These are phyloP conservation scores for Erpornis zantholeuca DNA, from an alignment of 2,113 vertebrate genomes.

Conservation along the genomic window DNA sequence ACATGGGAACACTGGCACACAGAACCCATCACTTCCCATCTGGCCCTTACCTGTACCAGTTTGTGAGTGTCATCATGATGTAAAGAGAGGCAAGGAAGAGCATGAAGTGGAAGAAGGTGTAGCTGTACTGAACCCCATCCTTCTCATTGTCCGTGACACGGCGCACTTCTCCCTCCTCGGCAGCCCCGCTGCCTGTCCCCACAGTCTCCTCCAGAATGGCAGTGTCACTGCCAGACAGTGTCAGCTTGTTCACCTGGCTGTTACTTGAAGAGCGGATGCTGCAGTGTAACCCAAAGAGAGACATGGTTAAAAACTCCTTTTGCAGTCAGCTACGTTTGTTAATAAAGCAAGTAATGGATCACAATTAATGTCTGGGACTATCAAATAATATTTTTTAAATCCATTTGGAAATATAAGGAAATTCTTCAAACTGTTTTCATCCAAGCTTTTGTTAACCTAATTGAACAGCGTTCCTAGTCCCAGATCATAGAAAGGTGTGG, in stretches of 20 bases:
- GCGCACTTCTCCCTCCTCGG: conserved; percentile 66
- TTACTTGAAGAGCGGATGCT: conserved; percentile 91
- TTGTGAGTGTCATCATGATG: conserved; percentile 97
- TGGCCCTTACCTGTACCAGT: conserved; percentile 91
- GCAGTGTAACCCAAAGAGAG: neutral
- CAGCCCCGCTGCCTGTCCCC: conserved; percentile 14
- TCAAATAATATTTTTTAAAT: neutral
- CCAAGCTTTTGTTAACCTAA: neutral
- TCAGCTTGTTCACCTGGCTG: conserved; percentile 93
- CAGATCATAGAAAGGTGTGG: neutral
- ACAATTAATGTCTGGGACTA: neutral
- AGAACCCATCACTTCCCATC: neutral
- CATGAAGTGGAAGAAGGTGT: conserved; percentile 91
- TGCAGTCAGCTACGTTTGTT: neutral
- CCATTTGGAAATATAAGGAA: neutral
- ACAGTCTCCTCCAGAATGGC: conserved; percentile 76
- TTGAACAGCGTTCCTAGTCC: neutral
- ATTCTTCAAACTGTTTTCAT: neutral
- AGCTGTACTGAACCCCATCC: conserved; percentile 89
- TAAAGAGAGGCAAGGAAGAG: conserved; percentile 90
- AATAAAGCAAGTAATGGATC: neutral
- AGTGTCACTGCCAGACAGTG: conserved; percentile 80
- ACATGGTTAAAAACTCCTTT: neutral
- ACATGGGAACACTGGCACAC: neutral
- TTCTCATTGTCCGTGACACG: conserved; percentile 86